Conservation (phyloP, 92 coral and sea anemone species). For the Actinostola sp. region DNA sequence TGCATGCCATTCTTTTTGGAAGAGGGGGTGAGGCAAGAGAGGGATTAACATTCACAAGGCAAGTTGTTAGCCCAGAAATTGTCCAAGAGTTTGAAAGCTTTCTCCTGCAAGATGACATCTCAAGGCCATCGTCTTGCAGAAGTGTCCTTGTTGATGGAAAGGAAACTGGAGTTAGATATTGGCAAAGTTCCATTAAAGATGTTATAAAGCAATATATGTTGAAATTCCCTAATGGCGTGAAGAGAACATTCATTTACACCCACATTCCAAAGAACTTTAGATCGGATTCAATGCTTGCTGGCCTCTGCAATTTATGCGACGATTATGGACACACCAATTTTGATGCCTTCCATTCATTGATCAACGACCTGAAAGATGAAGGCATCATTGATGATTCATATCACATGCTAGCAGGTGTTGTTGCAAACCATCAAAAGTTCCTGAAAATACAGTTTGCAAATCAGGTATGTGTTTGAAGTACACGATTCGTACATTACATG, state of each 20-base stretch:
- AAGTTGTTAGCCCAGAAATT: constrained; percentile 21
- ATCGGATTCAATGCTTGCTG: constrained; percentile 50
- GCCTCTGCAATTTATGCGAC: constrained; percentile 49
- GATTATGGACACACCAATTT: constrained; percentile 46
- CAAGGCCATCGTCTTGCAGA: constrained; percentile 36
- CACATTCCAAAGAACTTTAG: constrained; percentile 48
- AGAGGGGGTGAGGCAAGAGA: not conserved
- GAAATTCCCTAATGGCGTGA: constrained; percentile 52
- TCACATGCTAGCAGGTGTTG: too few species aligned
- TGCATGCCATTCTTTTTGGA: constrained; percentile 9
- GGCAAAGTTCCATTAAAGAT: constrained; percentile 44
- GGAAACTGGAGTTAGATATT: constrained; percentile 51
- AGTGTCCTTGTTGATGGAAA: constrained; percentile 41
- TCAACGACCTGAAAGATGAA: constrained; percentile 2
- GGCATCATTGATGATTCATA: too few species aligned
- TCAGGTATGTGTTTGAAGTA: constrained; percentile 2
- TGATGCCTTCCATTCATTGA: constrained; percentile 33
- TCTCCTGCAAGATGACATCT: constrained; percentile 23
- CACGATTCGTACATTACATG: too few species aligned
- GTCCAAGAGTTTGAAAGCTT: constrained; percentile 33
- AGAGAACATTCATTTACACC: constrained; percentile 40
- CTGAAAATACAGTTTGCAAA: not conserved
- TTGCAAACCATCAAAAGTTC: not conserved
- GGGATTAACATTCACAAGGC: constrained; percentile 15
- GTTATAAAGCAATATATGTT: constrained; percentile 36